These are phyloP conservation scores for Hyperoplus lanceolatus DNA, from an alignment of 2,797 vertebrate species.

Conservation along the genomic window DNA sequence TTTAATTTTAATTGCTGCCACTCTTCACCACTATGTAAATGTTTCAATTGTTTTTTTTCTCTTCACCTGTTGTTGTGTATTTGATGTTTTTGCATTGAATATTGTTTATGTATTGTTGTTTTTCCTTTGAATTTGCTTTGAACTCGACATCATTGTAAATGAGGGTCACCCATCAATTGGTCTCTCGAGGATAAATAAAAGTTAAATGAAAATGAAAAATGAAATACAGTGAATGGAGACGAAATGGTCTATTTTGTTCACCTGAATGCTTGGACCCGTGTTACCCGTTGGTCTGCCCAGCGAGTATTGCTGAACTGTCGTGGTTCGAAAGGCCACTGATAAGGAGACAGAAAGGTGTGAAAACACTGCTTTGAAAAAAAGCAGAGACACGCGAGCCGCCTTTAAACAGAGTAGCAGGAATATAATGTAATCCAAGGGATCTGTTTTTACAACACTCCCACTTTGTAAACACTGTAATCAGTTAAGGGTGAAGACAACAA, in stretches of 20 bases:
- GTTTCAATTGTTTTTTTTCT: too few species aligned
- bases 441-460: slow-evolving; percentile 72
- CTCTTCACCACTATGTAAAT: too few species aligned
- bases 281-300: slow-evolving; percentile 49
- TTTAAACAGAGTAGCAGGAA: slow-evolving; percentile 43
- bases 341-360: slow-evolving; percentile 74
- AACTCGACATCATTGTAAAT: too few species aligned
- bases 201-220: too few species aligned
- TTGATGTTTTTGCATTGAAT: too few species aligned
- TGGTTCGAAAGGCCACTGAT: slow-evolving; percentile 61
- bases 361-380: slow-evolving; percentile 45
- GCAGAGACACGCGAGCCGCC: slow-evolving; percentile 16
- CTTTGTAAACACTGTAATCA: slow-evolving; percentile 72
- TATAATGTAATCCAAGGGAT: slow-evolving; percentile 60
- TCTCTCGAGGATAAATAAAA: too few species aligned
- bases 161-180: too few species aligned
- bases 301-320: slow-evolving; percentile 39
- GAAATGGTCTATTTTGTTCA: slow-evolving; percentile 56
- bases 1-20: too few species aligned
- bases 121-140: too few species aligned
- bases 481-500: slow-evolving; percentile 63
- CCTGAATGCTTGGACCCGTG: slow-evolving; percentile 42
- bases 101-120: too few species aligned
- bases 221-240: slow-evolving; percentile 59
- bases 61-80: too few species aligned